phyloP scores from a whole-genome alignment of 2,113 vertebrate species.

The Paracanthobrama guichenoti region DNA sequence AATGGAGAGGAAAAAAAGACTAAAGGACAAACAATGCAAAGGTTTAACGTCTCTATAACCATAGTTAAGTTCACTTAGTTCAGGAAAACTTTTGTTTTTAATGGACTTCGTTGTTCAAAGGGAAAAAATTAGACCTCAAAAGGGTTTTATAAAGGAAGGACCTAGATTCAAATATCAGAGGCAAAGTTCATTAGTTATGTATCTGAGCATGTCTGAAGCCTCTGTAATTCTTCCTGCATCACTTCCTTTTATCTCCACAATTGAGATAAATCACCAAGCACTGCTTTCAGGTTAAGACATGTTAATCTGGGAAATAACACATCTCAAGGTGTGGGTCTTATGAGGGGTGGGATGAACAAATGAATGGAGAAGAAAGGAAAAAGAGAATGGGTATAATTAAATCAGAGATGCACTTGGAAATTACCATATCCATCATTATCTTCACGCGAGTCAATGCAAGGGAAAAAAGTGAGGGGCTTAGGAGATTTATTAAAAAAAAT shows the following conservation, averaged over 20 bases:
- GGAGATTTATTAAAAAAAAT: conserved; percentile 58
- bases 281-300: conserved; percentile 47
- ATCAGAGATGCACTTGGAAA: conserved; percentile 68
- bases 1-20: background rate
- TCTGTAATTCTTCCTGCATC: conserved; percentile 22
- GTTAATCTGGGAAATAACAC: conserved; percentile 56
- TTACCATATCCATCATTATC: conserved; percentile 69
- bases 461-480: conserved; percentile 52
- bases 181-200: conserved; percentile 37
- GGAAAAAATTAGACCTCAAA: background rate
- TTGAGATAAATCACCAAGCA: conserved; percentile 54
- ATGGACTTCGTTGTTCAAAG: background rate
- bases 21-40: background rate
- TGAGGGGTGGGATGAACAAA: conserved; percentile 38
- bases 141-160: background rate
- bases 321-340: conserved; percentile 41
- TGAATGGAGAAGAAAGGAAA: conserved; percentile 47
- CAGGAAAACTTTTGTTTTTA: conserved; percentile 2
- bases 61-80: background rate
- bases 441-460: conserved; percentile 59
- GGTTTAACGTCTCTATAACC: background rate
- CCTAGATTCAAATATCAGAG: conserved; percentile 27
- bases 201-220: conserved; percentile 33
- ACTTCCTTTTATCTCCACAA: conserved; percentile 49
- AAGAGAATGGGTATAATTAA: conserved; percentile 60